A percentile compares a stretch with the other conserved stretches of the same genome.
Conservation (phyloP, 1,140 invertebrate species). For the Holcopasites calliopsidis region DNA sequence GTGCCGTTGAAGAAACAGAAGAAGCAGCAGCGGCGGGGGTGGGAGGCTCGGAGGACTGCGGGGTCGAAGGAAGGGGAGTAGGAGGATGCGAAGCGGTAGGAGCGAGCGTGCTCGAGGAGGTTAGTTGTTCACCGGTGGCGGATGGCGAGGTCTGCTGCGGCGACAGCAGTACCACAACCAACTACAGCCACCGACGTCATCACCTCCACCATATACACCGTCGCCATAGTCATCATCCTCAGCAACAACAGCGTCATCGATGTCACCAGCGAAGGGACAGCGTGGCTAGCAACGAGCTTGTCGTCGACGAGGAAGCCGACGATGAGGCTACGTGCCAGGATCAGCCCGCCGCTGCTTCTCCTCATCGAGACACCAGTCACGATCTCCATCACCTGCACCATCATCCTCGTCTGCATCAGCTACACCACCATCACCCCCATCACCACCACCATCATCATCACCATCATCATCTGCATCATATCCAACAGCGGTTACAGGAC, state of each 20-base stretch:
- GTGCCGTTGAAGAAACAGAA: slow-evolving; percentile 52
- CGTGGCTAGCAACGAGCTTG: slow-evolving; percentile 21
- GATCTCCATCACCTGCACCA: slow-evolving; percentile 20
- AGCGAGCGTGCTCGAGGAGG: slow-evolving; percentile 43
- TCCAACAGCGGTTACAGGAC: slow-evolving; percentile 40
- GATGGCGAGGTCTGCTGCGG: slow-evolving; percentile 47
- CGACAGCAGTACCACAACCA: slow-evolving; percentile 39
- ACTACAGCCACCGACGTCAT: slow-evolving; percentile 43
- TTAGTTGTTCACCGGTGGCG: slow-evolving; percentile 45
- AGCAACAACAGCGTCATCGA: slow-evolving; percentile 39
- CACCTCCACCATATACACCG: slow-evolving; percentile 45
- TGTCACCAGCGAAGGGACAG: slow-evolving; percentile 41
- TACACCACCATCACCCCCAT: slow-evolving; percentile 5
- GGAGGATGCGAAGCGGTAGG: slow-evolving; percentile 43
- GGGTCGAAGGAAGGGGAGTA: slow-evolving; percentile 38
- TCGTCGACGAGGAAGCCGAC: slow-evolving; percentile 41
- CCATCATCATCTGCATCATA: slow-evolving; percentile 19
- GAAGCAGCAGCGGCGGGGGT: slow-evolving; percentile 30
- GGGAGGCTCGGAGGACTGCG: slow-evolving; percentile 12
- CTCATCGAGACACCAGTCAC: slow-evolving; percentile 4
- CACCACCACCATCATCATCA: slow-evolving; percentile 24
- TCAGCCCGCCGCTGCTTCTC: not conserved
- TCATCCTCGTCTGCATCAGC: slow-evolving; percentile 23
- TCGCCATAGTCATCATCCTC: slow-evolving; percentile 46
- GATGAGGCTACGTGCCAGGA: slow-evolving; percentile 18